phyloP scores from a whole-genome alignment of 2,888 invertebrate species.

The Tinea semifulvella region DNA sequence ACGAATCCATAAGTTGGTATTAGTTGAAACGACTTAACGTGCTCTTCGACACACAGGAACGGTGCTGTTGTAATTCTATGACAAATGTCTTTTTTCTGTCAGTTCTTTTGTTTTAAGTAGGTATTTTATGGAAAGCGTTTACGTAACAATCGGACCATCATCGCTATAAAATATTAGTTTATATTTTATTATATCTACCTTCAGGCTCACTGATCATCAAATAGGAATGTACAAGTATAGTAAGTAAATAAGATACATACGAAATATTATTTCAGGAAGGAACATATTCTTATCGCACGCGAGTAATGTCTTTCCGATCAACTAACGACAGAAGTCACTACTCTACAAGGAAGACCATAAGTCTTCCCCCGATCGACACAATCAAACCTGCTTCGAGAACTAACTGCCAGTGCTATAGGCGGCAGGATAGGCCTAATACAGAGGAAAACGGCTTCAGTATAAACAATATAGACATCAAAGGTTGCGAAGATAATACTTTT shows the following conservation, averaged over 20 bases:
- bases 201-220: no score
- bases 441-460: slow-evolving; percentile 36
- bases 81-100: no score
- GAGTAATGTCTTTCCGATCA: slow-evolving; percentile 52
- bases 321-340: slow-evolving; percentile 48
- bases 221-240: no score
- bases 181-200: no score
- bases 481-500: neutral
- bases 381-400: slow-evolving; percentile 33
- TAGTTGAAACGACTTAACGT: no score
- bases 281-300: slow-evolving; percentile 45
- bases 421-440: slow-evolving; percentile 19
- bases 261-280: slow-evolving; percentile 38
- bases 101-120: no score
- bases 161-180: no score
- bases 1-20: no score
- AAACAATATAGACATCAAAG: slow-evolving; percentile 8
- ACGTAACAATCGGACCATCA: no score
- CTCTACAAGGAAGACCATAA: slow-evolving; percentile 45
- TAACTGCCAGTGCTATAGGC: slow-evolving; percentile 20
- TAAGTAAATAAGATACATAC: neutral
- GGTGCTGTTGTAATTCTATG: no score
- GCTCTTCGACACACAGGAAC: no score
- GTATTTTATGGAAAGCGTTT: no score
- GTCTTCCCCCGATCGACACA: slow-evolving; percentile 34